A percentile compares a stretch with the other conserved stretches of the same genome.
Conservation (phyloP, 2,888 invertebrate species). For the Drosophila birchii region DNA sequence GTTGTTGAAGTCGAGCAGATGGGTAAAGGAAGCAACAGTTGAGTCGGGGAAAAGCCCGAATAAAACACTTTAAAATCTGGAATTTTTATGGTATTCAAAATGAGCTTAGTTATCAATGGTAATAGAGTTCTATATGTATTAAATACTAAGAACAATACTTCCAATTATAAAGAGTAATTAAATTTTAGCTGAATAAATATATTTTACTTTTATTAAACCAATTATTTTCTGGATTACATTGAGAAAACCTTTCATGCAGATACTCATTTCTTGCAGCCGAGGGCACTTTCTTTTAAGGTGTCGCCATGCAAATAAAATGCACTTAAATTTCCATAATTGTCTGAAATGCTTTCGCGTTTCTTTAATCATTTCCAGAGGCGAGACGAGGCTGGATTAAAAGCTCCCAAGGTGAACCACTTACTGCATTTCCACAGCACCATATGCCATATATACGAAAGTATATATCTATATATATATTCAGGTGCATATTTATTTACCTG, state of each 20-base stretch:
- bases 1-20: constrained; percentile 1
- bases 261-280: background rate
- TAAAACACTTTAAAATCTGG: background rate
- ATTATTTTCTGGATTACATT: background rate
- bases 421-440: constrained; percentile 7
- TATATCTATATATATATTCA: background rate
- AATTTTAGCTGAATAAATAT: background rate
- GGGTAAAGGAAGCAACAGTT: constrained; percentile 25
- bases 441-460: background rate
- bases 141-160: background rate
- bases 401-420: constrained; percentile 23
- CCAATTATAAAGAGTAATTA: background rate
- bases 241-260: background rate
- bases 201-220: background rate
- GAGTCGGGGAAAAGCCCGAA: background rate
- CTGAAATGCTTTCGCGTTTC: constrained; percentile 8
- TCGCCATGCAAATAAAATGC: constrained; percentile 20
- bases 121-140: background rate
- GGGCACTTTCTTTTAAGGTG: constrained; percentile 5
- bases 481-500: constrained; percentile 46
- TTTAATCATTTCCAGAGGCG: constrained; percentile 9
- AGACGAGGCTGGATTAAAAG: constrained; percentile 8
- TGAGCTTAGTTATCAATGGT: background rate
- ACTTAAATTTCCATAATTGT: constrained; percentile 20
- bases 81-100: background rate